Base-by-base conservation (phyloP, 92 coral and sea anemone genomes). In the Blastomussa wellsi region DNA sequence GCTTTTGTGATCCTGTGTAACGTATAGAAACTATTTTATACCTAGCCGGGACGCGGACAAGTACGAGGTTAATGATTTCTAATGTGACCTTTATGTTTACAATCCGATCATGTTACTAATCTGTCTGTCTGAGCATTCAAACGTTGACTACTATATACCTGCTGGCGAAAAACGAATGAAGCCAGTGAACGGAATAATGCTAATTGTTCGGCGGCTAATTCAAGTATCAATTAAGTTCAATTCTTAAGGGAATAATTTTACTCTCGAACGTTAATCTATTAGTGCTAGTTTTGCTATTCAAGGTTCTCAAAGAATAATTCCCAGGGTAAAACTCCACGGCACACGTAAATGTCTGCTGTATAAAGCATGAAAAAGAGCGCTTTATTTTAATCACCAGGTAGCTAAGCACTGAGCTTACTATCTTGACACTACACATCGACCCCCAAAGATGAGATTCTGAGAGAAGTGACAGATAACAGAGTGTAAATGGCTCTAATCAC, bases 231-330 rank as follows among this genome's bases (percentile, higher is more conserved):
- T 70, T 81, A 42, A 24, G 15, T 35, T 2, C 19, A 70, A 71
- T 82, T 72, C 78, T 64, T 10, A 41, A n/a, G 86, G 86, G 86
- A 82, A 64, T 72, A 71, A 51, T 82, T 80, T 70, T 71, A 48
- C 78, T 20, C 78, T 36, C 32, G 69, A 49, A 37, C 22, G 44
- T n/a, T 52, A 70, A 70, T 69, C 37, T 65, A 28, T 29, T 29
- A 7, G 24, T 51, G 48, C 29, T 29, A 7, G 39, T 51, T 66
- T 72, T 67, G 77, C 31, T 13, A 38, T 28, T 51, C 10, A 69
- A 37, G 76, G 44, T 36, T 33, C 74, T 53, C 16, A 12, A 29
- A 29, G 39, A 57, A 79, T 36, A 3, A 51, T 39, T n/a, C 39
- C 6, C 47, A 67, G 62, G 78, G 78, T 39, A 12, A 32, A 11